These are phyloP conservation scores for Rapana venosa DNA, from an alignment of 2,888 invertebrate genomes.

Conservation along the genomic window DNA sequence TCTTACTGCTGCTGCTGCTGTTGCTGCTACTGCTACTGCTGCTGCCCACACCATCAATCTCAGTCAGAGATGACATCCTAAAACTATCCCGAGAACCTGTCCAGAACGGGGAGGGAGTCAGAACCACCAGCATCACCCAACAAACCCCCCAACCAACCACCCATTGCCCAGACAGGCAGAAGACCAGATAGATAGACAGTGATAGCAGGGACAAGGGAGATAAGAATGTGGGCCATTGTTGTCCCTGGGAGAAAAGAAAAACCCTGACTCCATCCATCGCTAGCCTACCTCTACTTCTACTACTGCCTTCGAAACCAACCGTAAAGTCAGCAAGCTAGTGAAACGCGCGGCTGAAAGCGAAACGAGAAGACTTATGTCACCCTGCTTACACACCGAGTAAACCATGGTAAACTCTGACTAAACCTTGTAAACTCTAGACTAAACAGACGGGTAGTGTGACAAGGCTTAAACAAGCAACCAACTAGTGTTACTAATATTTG, in stretches of 20 bases:
- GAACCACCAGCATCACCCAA: no score
- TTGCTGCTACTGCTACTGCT: no score
- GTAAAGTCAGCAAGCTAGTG: slow-evolving; percentile 29
- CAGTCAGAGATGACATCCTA: no score
- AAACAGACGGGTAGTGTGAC: not conserved
- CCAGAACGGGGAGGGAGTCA: no score
- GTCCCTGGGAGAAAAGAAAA: not conserved
- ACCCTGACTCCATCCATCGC: not conserved
- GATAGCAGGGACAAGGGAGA: not conserved
- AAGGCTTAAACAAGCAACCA: not conserved
- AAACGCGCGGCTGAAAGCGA: not conserved
- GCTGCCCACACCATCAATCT: no score
- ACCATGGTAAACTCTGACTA: not conserved
- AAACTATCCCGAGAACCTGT: no score
- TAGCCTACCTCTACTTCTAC: not conserved
- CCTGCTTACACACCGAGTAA: not conserved
- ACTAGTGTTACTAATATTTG: not conserved
- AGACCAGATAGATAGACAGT: slow-evolving; percentile 1
- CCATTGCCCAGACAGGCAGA: slow-evolving; percentile 10
- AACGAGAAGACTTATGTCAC: slow-evolving; percentile 21
- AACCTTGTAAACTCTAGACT: not conserved
- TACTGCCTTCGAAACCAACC: not conserved
- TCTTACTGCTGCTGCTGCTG: no score
- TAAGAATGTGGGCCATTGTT: not conserved
- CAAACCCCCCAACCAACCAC: not conserved